These are phyloP conservation scores for Hystrix brachyura DNA, from an alignment of 2,113 vertebrate species.

Conservation along the genomic window DNA sequence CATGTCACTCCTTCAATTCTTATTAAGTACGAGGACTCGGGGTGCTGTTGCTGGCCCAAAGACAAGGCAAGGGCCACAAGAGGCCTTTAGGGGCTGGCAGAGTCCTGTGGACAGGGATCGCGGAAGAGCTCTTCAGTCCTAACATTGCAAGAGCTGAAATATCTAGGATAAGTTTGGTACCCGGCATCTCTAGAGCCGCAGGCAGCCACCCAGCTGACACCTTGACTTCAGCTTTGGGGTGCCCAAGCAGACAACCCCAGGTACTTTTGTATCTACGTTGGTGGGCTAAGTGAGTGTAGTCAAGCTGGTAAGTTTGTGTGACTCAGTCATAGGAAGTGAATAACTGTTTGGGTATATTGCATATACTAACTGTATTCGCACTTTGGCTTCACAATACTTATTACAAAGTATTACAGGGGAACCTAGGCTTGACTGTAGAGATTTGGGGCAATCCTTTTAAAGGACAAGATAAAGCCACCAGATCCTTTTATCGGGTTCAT, in stretches of 20 bases:
- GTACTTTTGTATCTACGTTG: accelerated
- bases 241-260: not conserved
- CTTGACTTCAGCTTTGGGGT: not conserved
- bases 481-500: not conserved
- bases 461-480: not conserved
- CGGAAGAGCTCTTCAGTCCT: accelerated
- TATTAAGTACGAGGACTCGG: not conserved
- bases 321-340: too few species aligned
- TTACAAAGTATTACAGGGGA: too few species aligned
- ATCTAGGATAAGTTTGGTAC: not conserved
- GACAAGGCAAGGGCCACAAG: too few species aligned
- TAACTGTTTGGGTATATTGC: not conserved
- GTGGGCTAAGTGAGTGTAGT: not conserved
- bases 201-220: not conserved
- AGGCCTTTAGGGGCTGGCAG: accelerated
- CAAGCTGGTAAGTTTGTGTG: not conserved
- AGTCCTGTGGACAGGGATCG: not conserved
- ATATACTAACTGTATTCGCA: not conserved
- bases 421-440: not conserved
- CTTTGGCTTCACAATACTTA: not conserved
- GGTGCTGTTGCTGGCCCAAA: too few species aligned
- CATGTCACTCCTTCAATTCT: not conserved
- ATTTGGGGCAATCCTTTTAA: not conserved
- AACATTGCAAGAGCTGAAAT: accelerated
- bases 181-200: accelerated